phyloP scores from a whole-genome alignment of 1,140 invertebrate species.

The Hylaeus anthracinus region DNA sequence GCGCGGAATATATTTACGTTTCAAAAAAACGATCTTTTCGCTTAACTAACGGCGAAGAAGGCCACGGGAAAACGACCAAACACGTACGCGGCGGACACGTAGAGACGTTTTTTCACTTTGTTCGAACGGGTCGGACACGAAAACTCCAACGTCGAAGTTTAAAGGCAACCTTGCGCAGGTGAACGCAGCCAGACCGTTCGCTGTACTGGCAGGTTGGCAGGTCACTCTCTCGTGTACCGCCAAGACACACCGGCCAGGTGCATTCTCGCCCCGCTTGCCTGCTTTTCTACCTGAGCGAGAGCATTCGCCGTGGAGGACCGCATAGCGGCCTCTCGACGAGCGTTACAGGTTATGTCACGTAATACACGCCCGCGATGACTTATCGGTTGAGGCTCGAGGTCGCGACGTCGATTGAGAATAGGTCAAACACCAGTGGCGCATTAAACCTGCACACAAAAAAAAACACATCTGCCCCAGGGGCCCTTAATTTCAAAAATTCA shows the following conservation, averaged over 20 bases:
- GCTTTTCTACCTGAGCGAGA: conserved; percentile 57
- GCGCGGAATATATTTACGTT: background rate
- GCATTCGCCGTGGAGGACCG: conserved; percentile 35
- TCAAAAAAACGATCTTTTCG: background rate
- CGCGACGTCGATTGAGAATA: conserved; percentile 56
- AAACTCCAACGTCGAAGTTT: conserved; percentile 51
- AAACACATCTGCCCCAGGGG: no score
- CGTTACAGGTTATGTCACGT: conserved; percentile 67
- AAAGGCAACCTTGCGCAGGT: conserved; percentile 68
- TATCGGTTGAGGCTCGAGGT: conserved; percentile 65
- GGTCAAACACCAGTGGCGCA: conserved; percentile 29
- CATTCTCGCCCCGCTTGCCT: conserved; percentile 71
- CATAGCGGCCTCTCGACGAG: conserved; percentile 52
- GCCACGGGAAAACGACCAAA: conserved; percentile 1
- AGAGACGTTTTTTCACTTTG: conserved; percentile 19
- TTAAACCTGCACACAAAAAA: no score
- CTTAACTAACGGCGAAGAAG: background rate
- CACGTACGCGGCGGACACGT: background rate
- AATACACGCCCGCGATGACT: conserved; percentile 62
- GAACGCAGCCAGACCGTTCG: conserved; percentile 68
- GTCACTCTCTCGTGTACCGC: conserved; percentile 71
- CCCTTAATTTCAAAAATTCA: no score
- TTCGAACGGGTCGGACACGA: conserved; percentile 16
- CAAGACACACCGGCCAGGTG: conserved; percentile 69
- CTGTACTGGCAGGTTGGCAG: conserved; percentile 72